Percentiles rank a stretch among this genome's conserved stretches.
Evolutionary conservation across 2,797 vertebrate genomes (phyloP).

Genomic region (Tamandua tetradactyla): DNA sequence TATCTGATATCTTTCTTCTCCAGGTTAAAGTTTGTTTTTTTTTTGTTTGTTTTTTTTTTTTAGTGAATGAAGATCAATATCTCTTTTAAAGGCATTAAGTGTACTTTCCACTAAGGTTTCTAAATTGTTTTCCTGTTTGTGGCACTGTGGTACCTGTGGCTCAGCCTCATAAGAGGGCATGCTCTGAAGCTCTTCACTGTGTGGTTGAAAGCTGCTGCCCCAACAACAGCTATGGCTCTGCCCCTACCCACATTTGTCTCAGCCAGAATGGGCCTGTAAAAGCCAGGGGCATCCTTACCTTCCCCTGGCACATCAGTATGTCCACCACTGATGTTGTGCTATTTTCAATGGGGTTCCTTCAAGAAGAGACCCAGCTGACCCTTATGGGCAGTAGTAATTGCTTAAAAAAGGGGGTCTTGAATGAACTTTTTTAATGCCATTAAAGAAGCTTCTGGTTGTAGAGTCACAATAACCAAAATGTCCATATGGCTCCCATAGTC

Average conservation of each 20-base stretch:
- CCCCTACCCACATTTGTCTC: not conserved
- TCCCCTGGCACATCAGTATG: not conserved
- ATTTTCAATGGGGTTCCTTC: not conserved
- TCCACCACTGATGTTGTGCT: not conserved
- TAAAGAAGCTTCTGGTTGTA: constrained; percentile 22
- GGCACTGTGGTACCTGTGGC: too few relatives aligned
- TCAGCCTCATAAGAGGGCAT: not conserved
- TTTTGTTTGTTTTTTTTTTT: not conserved
- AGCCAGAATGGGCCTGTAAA: not conserved
- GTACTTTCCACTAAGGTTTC: not conserved
- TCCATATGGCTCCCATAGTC: not conserved
- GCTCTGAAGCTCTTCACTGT: not conserved
- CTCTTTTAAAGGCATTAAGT: not conserved
- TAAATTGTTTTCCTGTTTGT: not conserved
- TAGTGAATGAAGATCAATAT: not conserved
- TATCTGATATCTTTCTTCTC: constrained; percentile 31
- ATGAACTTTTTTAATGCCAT: not conserved
- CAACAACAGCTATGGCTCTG: not conserved
- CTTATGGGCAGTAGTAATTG: not conserved
- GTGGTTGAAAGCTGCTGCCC: not conserved
- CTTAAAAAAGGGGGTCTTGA: not conserved
- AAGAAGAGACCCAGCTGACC: not conserved
- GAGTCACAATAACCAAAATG: not conserved
- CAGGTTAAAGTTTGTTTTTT: constrained; percentile 9
- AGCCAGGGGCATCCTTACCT: not conserved